Percentiles rank a stretch among this genome's conserved stretches.
phyloP scores from a whole-genome alignment of 2,888 invertebrate species.

The Amaurobius ferox region DNA sequence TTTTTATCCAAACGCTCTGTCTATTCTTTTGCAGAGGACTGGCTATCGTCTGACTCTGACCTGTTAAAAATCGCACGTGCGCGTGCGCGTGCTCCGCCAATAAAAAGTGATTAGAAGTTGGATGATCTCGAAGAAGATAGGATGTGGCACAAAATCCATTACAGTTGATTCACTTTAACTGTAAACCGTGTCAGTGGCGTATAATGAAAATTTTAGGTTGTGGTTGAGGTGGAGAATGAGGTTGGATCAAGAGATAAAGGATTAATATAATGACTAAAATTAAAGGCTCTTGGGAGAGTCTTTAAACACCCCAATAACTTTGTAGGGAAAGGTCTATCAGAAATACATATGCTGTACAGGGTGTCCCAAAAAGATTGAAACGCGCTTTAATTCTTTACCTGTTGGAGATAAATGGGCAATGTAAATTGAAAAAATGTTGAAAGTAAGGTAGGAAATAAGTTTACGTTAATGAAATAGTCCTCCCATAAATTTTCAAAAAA shows the following conservation, averaged over 20 bases:
- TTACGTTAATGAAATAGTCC: too few relatives aligned
- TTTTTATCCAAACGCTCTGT: conserved; percentile 5
- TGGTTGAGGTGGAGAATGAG: not conserved
- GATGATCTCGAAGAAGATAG: not conserved
- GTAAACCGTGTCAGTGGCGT: not conserved
- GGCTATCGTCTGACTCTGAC: conserved; percentile 28
- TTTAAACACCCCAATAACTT: too few relatives aligned
- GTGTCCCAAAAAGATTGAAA: too few relatives aligned
- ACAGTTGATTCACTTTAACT: conserved; percentile 3
- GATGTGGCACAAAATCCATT: conserved; percentile 2
- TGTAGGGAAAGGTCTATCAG: too few relatives aligned
- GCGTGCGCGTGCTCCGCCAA: not conserved
- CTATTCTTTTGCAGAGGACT: conserved; percentile 25
- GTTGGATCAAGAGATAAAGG: not conserved
- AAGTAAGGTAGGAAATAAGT: too few relatives aligned
- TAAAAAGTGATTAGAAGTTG: not conserved
- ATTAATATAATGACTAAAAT: not conserved
- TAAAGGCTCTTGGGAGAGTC: too few relatives aligned
- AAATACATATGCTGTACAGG: too few relatives aligned
- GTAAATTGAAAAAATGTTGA: too few relatives aligned
- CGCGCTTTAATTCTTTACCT: too few relatives aligned
- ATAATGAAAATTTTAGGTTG: conserved; percentile 2
- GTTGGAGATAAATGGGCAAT: too few relatives aligned
- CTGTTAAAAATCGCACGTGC: conserved; percentile 15
- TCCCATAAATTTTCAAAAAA: too few relatives aligned